Conservation (phyloP, 1,140 invertebrate genomes). For the Listronotus oregonensis region DNA sequence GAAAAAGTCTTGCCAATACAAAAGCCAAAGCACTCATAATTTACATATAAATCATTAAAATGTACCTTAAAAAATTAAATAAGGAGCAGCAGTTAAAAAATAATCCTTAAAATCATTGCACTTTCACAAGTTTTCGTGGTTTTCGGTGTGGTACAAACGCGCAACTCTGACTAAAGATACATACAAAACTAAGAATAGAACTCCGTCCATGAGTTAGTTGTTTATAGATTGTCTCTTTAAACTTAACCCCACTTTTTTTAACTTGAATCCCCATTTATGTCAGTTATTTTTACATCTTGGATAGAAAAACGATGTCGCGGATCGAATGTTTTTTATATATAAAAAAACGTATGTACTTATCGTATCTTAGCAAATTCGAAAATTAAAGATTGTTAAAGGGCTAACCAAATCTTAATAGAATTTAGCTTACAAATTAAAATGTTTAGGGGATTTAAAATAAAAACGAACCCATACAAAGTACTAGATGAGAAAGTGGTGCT, state of each 20-base stretch:
- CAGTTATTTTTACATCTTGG: slow-evolving; percentile 34
- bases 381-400: no score
- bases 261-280: slow-evolving; percentile 36
- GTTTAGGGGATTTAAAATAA: no score
- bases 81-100: slow-evolving; percentile 32
- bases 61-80: slow-evolving; percentile 19
- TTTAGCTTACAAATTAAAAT: no score
- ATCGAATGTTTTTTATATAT: no score
- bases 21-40: no score
- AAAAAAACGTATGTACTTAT: no score
- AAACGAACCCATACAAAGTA: no score
- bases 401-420: no score
- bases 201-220: slow-evolving; percentile 52
- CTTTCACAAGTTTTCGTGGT: slow-evolving; percentile 45
- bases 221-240: slow-evolving; percentile 50
- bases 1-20: no score
- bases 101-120: slow-evolving; percentile 48
- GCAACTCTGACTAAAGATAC: slow-evolving; percentile 46
- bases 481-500: no score
- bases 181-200: slow-evolving; percentile 52
- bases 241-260: slow-evolving; percentile 48
- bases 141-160: slow-evolving; percentile 34
- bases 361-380: no score
- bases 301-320: background rate
- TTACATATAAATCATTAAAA: background rate